Evolutionary conservation across 2,113 vertebrate genomes (phyloP).

Genomic region (Lamprologus speciosus): DNA sequence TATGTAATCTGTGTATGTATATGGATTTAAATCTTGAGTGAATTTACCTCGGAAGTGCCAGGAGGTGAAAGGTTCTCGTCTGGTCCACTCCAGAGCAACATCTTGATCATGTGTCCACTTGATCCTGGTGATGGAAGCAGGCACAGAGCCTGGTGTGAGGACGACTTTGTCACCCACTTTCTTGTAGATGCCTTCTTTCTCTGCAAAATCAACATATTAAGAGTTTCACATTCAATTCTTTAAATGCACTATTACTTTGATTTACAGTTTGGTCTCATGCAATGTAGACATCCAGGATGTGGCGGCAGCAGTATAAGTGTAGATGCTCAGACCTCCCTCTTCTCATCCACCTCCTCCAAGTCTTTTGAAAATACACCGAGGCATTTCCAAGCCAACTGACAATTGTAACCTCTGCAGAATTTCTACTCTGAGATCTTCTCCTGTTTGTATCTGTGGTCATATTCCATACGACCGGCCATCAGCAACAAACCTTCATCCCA

Average conservation of each 20-base stretch:
- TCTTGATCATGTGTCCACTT: background rate
- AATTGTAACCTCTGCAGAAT: background rate
- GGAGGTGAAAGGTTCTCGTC: background rate
- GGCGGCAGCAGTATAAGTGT: background rate
- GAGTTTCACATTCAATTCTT: background rate
- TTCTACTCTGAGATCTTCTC: background rate
- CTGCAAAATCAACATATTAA: background rate
- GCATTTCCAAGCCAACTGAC: background rate
- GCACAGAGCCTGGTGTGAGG: background rate
- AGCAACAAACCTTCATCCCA: background rate
- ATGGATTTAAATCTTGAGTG: background rate
- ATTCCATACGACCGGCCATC: background rate
- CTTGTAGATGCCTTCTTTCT: background rate
- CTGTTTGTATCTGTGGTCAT: background rate
- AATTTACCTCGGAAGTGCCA: background rate
- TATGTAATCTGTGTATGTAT: background rate
- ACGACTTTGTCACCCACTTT: background rate
- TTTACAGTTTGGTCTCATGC: background rate
- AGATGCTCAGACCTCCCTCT: background rate
- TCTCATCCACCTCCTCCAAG: background rate
- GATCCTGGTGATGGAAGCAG: background rate
- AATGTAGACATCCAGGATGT: background rate
- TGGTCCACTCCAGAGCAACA: background rate
- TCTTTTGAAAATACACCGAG: background rate
- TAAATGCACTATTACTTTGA: background rate